phyloP scores from a whole-genome alignment of 2,113 vertebrate genomes.

The Pycnonotus jocosus region DNA sequence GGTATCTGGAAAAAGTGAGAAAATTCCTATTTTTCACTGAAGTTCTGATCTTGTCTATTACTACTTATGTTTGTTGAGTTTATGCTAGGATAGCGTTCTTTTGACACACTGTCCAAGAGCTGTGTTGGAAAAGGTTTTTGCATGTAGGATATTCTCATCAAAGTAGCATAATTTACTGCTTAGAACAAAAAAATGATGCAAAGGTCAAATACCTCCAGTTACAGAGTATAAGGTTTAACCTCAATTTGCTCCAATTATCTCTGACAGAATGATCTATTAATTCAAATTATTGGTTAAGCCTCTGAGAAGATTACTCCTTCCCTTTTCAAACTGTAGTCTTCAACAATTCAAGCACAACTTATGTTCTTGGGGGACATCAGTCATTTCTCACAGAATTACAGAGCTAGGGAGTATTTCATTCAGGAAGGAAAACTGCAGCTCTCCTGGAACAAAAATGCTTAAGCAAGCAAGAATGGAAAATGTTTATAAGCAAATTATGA shows the following conservation, averaged over 20 bases:
- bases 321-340: neutral
- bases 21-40: neutral
- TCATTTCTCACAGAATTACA: neutral
- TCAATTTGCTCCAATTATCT: neutral
- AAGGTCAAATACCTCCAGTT: neutral
- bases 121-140: neutral
- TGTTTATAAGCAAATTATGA: neutral
- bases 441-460: neutral
- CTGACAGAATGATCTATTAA: neutral
- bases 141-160: neutral
- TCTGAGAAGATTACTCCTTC: neutral
- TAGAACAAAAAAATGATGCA: neutral
- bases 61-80: neutral
- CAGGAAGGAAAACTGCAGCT: neutral
- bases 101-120: neutral
- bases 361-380: neutral
- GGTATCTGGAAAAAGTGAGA: neutral
- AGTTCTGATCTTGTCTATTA: neutral
- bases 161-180: neutral
- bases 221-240: neutral
- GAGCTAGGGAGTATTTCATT: neutral
- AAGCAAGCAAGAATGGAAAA: neutral
- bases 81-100: neutral
- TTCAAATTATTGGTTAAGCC: neutral
- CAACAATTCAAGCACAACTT: neutral